Evolutionary conservation across 2,797 vertebrate genomes (phyloP), one percentile per base, ranked within the genome.

Genomic region (Phylloscopus collybita): DNA sequence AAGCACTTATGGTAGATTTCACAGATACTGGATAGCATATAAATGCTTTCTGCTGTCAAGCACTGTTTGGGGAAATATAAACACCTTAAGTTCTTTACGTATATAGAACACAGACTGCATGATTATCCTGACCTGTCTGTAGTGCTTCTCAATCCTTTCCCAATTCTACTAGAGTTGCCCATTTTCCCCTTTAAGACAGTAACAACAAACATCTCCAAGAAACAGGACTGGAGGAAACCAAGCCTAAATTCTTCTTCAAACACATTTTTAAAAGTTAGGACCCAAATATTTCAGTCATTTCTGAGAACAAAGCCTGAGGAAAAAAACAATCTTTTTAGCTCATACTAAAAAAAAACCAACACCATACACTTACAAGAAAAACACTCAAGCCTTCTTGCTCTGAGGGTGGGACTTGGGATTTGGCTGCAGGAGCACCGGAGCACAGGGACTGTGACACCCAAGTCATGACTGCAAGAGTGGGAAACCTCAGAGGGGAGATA

Each of bases 31-130:
- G 67, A 53, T 74, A 71, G 30, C 88, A 67, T 40, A 81, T 64
- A 90, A 94, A 87, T 65, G 19, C 61, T 95, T 93, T 62, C 78
- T 64, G 44, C 88, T 94, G 80, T 93, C 84, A 93, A 89, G 72
- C 57, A 69, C 54, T 83, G 88, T 93, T 96, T 93, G 50, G 74
- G 80, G 90, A 91, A 94, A 96, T 74, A 92, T 72, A 96, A 96
- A 95, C 26, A 6, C 83, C 53, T 64, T 67, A 67, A 87, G 61
- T 74, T 95, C 83, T 80, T 64, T 83, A 82, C 32, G 7, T 92
- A 60, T 45, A 72, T 50, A 88, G 44, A 83, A 38, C 57, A 84
- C 51, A 89, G 64, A 36, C 64, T 67, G 34, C 61, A 74, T 23
- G 42, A 87, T 85, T 67, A 89, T 45, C 57, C 49, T 84, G 88